Percentiles rank a stretch among this genome's conserved stretches.
phyloP scores from a whole-genome alignment of 2,797 vertebrate genomes.

The Anguilla anguilla region DNA sequence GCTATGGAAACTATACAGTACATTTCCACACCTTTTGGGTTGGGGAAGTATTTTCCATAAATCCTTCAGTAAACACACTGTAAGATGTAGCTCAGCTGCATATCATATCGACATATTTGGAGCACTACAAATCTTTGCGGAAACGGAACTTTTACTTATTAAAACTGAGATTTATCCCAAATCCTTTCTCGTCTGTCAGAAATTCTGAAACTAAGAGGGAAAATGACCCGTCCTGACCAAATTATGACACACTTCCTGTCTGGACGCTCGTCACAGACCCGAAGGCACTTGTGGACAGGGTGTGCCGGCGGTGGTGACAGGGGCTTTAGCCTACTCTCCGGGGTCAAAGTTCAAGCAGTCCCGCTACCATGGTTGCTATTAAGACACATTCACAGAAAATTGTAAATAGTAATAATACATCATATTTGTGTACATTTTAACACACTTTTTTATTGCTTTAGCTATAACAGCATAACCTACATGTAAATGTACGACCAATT shows the following conservation, averaged over 20 bases:
- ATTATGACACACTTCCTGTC: constrained; percentile 15
- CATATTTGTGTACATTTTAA: not conserved
- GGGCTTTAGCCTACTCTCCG: not conserved
- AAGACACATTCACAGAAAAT: not conserved
- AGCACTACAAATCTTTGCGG: not conserved
- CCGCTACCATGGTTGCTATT: not conserved
- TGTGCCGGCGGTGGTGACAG: not conserved
- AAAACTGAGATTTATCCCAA: not conserved
- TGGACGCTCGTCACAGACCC: not conserved
- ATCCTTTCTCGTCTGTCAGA: not conserved
- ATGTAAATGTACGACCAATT: not conserved
- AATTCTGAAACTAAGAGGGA: not conserved
- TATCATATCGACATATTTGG: not conserved
- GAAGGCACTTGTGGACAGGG: not conserved
- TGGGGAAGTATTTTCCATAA: not conserved
- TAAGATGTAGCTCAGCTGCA: not conserved
- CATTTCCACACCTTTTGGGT: not conserved
- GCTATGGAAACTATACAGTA: not conserved
- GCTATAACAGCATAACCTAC: not conserved
- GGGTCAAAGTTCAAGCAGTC: constrained; percentile 1
- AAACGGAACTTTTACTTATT: not conserved
- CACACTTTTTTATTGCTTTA: not conserved
- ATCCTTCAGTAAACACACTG: not conserved
- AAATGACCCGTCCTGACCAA: not conserved
- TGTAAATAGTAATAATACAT: not conserved